Evolutionary conservation across 1,140 invertebrate species (phyloP).

Genomic region (Lepidotrigona ventralis): DNA sequence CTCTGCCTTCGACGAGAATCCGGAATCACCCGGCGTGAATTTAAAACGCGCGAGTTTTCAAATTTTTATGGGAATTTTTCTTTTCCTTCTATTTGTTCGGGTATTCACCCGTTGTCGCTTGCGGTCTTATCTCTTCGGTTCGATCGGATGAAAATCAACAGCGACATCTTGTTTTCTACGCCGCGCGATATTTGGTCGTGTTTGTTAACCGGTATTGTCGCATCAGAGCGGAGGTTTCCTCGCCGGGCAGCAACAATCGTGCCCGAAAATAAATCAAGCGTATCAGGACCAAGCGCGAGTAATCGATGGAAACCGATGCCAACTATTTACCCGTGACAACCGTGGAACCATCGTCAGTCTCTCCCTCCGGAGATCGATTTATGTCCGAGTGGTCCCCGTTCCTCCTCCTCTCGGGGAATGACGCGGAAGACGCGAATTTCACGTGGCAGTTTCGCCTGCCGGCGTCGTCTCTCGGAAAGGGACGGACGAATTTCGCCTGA

Average conservation of each 20-base stretch:
- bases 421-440: conserved; percentile 69
- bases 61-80: no score
- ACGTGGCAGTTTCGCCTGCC: conserved; percentile 54
- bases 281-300: conserved; percentile 7
- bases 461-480: conserved; percentile 18
- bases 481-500: conserved; percentile 28
- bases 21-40: no score
- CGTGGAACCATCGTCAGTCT: conserved; percentile 34
- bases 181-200: neutral
- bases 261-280: conserved; percentile 18
- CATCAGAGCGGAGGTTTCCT: neutral
- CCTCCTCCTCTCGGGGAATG: conserved; percentile 56
- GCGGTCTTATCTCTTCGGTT: neutral
- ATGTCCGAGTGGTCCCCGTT: conserved; percentile 23
- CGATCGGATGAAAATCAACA: neutral
- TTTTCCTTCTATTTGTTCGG: no score
- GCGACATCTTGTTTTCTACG: neutral
- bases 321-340: conserved; percentile 49
- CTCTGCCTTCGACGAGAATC: no score
- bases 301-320: conserved; percentile 42
- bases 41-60: no score
- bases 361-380: conserved; percentile 48
- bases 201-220: neutral
- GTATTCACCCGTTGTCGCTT: neutral
- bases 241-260: neutral